Conservation (phyloP, 2,888 invertebrate species). For the Himalopsyche kuldschensis region DNA sequence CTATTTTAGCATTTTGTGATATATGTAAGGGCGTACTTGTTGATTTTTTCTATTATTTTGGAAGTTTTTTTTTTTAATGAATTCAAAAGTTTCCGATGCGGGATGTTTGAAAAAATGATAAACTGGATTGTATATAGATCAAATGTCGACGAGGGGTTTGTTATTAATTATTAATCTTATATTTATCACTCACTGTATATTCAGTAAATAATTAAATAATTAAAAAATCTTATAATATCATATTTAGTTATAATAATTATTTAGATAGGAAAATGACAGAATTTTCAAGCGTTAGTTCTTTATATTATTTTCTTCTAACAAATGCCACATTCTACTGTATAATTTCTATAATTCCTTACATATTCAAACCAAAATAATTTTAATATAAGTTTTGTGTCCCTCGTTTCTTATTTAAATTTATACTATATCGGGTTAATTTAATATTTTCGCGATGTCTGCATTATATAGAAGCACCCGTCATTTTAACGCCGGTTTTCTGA, state of each 20-base stretch:
- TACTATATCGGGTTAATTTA: not conserved
- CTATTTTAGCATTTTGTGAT: not conserved
- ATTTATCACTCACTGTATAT: conserved; percentile 7
- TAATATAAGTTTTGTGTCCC: not conserved
- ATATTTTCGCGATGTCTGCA: not conserved
- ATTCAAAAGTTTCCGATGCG: not conserved
- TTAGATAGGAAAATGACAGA: conserved; percentile 5
- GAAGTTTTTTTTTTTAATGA: not conserved
- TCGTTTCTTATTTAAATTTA: not conserved
- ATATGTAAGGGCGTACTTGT: not conserved
- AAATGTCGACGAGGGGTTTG: not conserved
- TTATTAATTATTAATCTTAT: not conserved
- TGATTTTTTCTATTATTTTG: conserved; percentile 11
- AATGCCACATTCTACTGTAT: not conserved
- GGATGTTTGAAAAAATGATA: not conserved
- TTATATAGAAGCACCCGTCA: not conserved
- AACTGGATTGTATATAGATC: not conserved
- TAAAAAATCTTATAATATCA: not conserved
- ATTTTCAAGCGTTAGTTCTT: not conserved
- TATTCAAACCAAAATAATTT: not conserved
- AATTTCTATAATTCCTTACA: not conserved
- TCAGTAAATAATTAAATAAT: conserved; percentile 8
- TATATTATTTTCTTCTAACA: not conserved
- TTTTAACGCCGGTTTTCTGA: too few species aligned
- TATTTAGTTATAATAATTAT: conserved; percentile 1